Base-by-base conservation (phyloP, 2,113 vertebrate genomes). In the Equus quagga region DNA sequence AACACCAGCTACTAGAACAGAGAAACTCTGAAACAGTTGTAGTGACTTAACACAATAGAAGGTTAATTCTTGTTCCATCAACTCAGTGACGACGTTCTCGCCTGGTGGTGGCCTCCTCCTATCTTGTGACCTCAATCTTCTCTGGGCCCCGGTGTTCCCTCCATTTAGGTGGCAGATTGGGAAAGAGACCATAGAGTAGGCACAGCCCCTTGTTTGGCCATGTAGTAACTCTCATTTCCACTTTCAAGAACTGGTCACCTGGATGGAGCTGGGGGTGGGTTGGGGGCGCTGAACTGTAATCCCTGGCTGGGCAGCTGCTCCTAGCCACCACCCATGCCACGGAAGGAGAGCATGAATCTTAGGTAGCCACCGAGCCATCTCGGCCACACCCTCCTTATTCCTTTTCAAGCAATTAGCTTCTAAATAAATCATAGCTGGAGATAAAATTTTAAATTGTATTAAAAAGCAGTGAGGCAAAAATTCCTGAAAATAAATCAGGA, bases 401-500 rank as follows among this genome's bases (percentile, higher is more conserved):
- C 17, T 83, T 93, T 69, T 96, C 41, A 91, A 94, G 76, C 26
- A 92, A 85, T 76, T 78, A 81, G n/a, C 28, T 91, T 85, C 81
- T 81, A 93, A 97, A 91, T 91, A 94, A 81, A 91, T 76, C 76
- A 81, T 31, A 76, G 14, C 65, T 72, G 49, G 36, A 92, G 73
- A 95, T 89, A 93, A 91, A 95, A 92, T 72, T 51, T 91, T 60
- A 41, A 78, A 81, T 67, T 49, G 94, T 91, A 91, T 89, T 62
- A 85, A 78, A 91, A 79, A 36, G 11, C 41, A 96, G 2, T 36
- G 65, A 95, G 65, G 33, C 54, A 93, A 91, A 75, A 62, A 86
- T 95, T 97, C 33, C 49, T 92, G 60, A 96, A 95, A 95, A 95
- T 79, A 89, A 94, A 93, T 82, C 54, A 56, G 24, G 94, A 94